Percentiles rank a stretch among this genome's conserved stretches.
phyloP scores from a whole-genome alignment of 1,140 invertebrate genomes.

The Neoseiulus cucumeris region DNA sequence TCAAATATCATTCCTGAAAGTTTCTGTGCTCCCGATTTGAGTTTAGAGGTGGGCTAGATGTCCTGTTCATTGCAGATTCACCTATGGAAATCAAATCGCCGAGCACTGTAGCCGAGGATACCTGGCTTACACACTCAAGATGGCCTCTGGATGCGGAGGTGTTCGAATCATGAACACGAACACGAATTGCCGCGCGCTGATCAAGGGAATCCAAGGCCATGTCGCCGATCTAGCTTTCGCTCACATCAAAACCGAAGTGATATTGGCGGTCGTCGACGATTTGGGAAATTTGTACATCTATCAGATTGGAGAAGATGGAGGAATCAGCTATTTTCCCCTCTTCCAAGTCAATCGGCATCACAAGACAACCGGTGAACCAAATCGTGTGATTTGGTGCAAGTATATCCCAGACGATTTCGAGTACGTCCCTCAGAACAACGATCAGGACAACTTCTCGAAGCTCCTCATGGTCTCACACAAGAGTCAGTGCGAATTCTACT shows the following conservation, averaged over 20 bases:
- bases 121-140: constrained; percentile 71
- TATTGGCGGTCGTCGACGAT: constrained; percentile 67
- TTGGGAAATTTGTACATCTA: constrained; percentile 58
- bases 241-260: constrained; percentile 46
- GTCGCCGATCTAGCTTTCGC: constrained; percentile 77
- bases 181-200: constrained; percentile 47
- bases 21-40: neutral
- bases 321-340: constrained; percentile 22
- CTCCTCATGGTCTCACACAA: constrained; percentile 58
- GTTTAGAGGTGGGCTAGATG: neutral
- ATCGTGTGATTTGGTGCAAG: constrained; percentile 71
- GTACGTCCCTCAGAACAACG: constrained; percentile 21
- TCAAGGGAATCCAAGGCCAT: constrained; percentile 64
- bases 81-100: constrained; percentile 54
- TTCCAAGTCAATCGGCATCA: constrained; percentile 34
- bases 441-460: constrained; percentile 47
- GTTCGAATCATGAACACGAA: constrained; percentile 56
- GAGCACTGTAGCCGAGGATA: constrained; percentile 63
- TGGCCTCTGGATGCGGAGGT: constrained; percentile 46
- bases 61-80: neutral
- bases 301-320: constrained; percentile 39
- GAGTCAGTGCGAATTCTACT: constrained; percentile 42
- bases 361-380: constrained; percentile 25
- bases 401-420: constrained; percentile 46
- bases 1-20: neutral